Conservation (phyloP, 2,113 vertebrate species). For the Oreotrochilus melanogaster region DNA sequence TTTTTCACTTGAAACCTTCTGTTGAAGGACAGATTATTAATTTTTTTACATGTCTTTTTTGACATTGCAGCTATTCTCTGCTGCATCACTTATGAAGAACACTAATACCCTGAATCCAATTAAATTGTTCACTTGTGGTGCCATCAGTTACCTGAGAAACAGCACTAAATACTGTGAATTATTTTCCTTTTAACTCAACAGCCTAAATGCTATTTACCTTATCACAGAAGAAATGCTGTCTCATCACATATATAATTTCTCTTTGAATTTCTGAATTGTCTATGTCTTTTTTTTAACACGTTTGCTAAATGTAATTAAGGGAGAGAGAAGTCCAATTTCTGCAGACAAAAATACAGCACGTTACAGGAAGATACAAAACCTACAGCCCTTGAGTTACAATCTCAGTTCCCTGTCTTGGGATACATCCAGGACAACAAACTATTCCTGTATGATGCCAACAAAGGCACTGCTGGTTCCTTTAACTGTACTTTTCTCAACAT, state of each 20-base stretch:
- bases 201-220: neutral
- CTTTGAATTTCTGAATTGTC: neutral
- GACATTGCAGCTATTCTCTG: neutral
- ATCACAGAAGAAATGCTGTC: neutral
- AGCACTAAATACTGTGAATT: neutral
- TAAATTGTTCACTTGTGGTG: neutral
- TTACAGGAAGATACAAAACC: neutral
- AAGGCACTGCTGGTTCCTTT: neutral
- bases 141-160: neutral
- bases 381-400: neutral
- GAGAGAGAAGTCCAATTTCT: neutral
- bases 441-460: neutral
- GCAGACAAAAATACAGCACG: neutral
- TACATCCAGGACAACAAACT: neutral
- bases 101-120: neutral
- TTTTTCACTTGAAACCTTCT: slow-evolving; percentile 48
- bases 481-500: neutral
- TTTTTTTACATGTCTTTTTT: neutral
- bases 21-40: neutral
- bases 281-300: neutral
- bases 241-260: neutral
- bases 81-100: neutral
- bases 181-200: neutral
- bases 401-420: neutral
- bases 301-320: neutral